These are phyloP conservation scores for Mylabris phalerata DNA, from an alignment of 1,140 invertebrate genomes.

Conservation along the genomic window DNA sequence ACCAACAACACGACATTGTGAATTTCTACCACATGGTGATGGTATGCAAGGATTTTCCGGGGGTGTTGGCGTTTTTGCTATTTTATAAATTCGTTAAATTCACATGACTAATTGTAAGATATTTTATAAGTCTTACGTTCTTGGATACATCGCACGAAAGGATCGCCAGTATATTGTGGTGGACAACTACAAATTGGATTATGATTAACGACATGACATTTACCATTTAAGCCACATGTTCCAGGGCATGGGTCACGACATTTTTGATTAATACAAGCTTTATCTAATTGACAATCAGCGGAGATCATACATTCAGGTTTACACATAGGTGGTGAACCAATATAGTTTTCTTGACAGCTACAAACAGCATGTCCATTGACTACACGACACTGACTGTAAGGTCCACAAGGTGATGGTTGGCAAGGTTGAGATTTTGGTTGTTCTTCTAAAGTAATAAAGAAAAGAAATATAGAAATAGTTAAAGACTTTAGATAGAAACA, in stretches of 20 bases:
- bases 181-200: slow-evolving; percentile 61
- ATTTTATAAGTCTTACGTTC: slow-evolving; percentile 45
- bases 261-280: slow-evolving; percentile 54
- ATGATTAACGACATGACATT: slow-evolving; percentile 63
- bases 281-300: slow-evolving; percentile 52
- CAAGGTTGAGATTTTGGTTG: slow-evolving; percentile 52
- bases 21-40: slow-evolving; percentile 60
- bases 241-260: slow-evolving; percentile 56
- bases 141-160: slow-evolving; percentile 57
- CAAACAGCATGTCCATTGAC: slow-evolving; percentile 56
- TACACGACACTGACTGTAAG: slow-evolving; percentile 58
- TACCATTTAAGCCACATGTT: slow-evolving; percentile 60
- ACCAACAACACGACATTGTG: slow-evolving; percentile 52
- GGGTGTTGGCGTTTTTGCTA: slow-evolving; percentile 33
- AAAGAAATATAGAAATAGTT: slow-evolving; percentile 10
- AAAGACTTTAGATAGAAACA: slow-evolving; percentile 25
- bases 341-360: slow-evolving; percentile 53
- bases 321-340: slow-evolving; percentile 56
- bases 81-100: neutral
- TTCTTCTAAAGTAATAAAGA: slow-evolving; percentile 22
- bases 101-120: neutral
- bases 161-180: slow-evolving; percentile 62
- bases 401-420: slow-evolving; percentile 63
- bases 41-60: slow-evolving; percentile 51
- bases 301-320: slow-evolving; percentile 57